Conservation (phyloP, 2,888 invertebrate species). For the Carterocephalus palaemon region DNA sequence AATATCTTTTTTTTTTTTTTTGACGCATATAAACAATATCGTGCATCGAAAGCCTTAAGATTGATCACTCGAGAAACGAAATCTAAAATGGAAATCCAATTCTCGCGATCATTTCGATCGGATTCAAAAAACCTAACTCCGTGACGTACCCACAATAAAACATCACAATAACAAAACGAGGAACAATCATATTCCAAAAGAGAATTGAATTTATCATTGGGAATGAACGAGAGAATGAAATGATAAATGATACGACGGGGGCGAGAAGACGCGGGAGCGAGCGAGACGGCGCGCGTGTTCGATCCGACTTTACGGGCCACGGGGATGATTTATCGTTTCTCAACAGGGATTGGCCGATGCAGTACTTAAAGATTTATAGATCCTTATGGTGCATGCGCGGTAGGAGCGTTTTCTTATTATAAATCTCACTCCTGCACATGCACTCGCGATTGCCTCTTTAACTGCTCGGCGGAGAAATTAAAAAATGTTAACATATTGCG, state of each 20-base stretch:
- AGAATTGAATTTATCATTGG: slow-evolving; percentile 78
- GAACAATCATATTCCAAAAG: slow-evolving; percentile 77
- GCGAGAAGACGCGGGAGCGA: slow-evolving; percentile 53
- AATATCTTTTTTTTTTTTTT: slow-evolving; percentile 6
- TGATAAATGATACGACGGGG: slow-evolving; percentile 71
- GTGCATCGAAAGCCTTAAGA: slow-evolving; percentile 42
- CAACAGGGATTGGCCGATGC: slow-evolving; percentile 77
- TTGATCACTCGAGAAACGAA: slow-evolving; percentile 63
- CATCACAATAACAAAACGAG: slow-evolving; percentile 73
- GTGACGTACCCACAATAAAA: slow-evolving; percentile 75
- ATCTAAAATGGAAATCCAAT: slow-evolving; percentile 76
- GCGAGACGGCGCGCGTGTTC: slow-evolving; percentile 55
- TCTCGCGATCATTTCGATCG: slow-evolving; percentile 75
- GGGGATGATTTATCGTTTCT: slow-evolving; percentile 77
- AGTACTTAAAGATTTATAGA: slow-evolving; percentile 77
- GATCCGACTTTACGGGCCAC: slow-evolving; percentile 65
- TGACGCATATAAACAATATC: slow-evolving; percentile 8
- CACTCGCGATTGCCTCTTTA: slow-evolving; percentile 68
- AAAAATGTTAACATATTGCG: slow-evolving; percentile 75
- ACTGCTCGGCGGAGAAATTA: slow-evolving; percentile 65
- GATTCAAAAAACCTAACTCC: slow-evolving; percentile 72
- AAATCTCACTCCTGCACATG: slow-evolving; percentile 75
- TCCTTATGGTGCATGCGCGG: slow-evolving; percentile 74
- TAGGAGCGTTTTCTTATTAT: slow-evolving; percentile 78
- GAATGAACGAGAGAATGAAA: slow-evolving; percentile 72